These are phyloP conservation scores for Sciurus carolinensis DNA, from an alignment of 2,797 vertebrate genomes.

Conservation along the genomic window DNA sequence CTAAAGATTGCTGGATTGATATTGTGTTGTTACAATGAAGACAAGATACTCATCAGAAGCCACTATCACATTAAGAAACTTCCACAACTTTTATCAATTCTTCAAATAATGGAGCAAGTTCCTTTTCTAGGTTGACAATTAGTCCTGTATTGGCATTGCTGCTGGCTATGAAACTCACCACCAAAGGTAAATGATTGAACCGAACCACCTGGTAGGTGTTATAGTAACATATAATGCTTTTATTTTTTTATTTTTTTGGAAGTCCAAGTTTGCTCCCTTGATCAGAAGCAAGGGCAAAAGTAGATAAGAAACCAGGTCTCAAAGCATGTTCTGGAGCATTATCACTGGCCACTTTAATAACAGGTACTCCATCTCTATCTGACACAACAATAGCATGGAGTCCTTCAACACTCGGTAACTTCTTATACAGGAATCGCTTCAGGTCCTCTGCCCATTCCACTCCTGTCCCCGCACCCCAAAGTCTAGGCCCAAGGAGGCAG, in stretches of 20 bases:
- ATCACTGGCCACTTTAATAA: too few species aligned
- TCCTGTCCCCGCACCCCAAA: conserved; percentile 20
- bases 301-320: too few species aligned
- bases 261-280: conserved; percentile 99
- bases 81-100: conserved; percentile 97
- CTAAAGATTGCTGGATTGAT: conserved; percentile 83
- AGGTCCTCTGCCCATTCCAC: neutral
- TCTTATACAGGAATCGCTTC: too few species aligned
- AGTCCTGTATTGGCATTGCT: conserved; percentile 97
- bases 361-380: too few species aligned
- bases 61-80: conserved; percentile 91
- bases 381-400: too few species aligned
- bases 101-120: conserved; percentile 95
- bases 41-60: conserved; percentile 58
- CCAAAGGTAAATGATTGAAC: conserved; percentile 97
- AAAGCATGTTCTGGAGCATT: too few species aligned
- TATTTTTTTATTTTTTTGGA: conserved; percentile 93
- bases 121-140: conserved; percentile 84
- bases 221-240: conserved; percentile 99
- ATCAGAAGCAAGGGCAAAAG: conserved; percentile 85
- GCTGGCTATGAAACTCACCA: conserved; percentile 98
- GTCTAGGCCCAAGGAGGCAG: neutral
- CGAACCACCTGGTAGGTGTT: conserved; percentile 96
- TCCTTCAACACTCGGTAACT: too few species aligned
- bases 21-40: conserved; percentile 79